A percentile compares a stretch with the other conserved stretches of the same genome.
Conservation (phyloP, 2,888 invertebrate species). For the Trichogramma dendrolimi region DNA sequence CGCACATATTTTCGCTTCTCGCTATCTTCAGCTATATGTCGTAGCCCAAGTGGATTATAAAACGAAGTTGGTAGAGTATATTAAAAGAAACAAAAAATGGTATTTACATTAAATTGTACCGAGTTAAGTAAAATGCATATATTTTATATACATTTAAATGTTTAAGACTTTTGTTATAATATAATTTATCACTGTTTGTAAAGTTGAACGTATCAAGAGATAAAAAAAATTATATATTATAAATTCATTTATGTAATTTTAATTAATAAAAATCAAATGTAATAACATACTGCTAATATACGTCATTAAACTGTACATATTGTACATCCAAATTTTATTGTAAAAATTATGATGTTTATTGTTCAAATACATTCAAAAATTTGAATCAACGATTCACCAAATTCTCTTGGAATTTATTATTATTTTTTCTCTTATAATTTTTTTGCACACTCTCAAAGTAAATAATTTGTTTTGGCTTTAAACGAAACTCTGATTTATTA, state of each 20-base stretch:
- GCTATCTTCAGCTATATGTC: no score
- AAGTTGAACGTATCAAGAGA: constrained; percentile 18
- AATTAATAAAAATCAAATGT: constrained; percentile 37
- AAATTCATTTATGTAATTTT: constrained; percentile 14
- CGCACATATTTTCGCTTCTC: no score
- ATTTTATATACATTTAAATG: constrained; percentile 30
- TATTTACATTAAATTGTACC: background rate
- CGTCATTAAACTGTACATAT: constrained; percentile 25
- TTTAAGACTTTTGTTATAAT: constrained; percentile 18
- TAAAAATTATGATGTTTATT: constrained; percentile 19
- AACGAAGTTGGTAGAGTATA: constrained; percentile 14
- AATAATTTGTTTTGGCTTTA: no score
- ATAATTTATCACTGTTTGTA: constrained; percentile 29
- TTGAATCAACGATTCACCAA: no score
- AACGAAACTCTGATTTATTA: no score
- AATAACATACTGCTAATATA: constrained; percentile 16
- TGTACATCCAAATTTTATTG: constrained; percentile 20
- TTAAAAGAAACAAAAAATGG: background rate
- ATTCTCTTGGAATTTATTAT: no score
- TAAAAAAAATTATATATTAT: constrained; percentile 21
- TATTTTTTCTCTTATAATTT: no score
- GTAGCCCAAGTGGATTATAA: background rate
- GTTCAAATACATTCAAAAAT: no score
- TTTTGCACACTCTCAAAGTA: no score
- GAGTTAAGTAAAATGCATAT: constrained; percentile 20